These are phyloP conservation scores for Phrynocephalus vlangalii DNA, from an alignment of 2,797 vertebrate genomes.

Conservation along the genomic window DNA sequence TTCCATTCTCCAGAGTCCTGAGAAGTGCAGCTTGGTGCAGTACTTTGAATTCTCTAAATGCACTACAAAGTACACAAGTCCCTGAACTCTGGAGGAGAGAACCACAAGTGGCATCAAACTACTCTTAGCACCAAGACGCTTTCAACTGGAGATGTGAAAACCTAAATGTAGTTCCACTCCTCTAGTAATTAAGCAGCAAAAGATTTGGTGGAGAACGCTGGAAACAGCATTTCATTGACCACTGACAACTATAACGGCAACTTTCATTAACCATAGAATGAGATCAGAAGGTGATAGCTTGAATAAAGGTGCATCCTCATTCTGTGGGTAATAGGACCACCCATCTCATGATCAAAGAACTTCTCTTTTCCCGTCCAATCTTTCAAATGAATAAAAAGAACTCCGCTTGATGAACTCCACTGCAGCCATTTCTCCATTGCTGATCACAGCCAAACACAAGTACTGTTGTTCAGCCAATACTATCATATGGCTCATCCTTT, in stretches of 20 bases:
- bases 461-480: constrained; percentile 70
- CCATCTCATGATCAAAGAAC: background rate
- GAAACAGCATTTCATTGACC: background rate
- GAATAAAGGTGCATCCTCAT: background rate
- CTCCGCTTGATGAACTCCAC: constrained; percentile 44
- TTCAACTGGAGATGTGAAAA: background rate
- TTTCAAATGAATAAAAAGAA: background rate
- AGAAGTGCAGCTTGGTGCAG: too few species aligned
- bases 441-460: constrained; percentile 60
- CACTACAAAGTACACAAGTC: too few species aligned
- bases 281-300: background rate
- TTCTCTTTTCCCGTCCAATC: background rate
- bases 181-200: background rate
- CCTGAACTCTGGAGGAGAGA: too few species aligned
- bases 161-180: too few species aligned
- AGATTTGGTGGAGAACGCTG: background rate
- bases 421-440: constrained; percentile 45
- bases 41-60: too few species aligned
- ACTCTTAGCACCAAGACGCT: background rate
- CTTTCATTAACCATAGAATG: background rate
- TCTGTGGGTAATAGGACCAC: background rate
- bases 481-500: constrained; percentile 63
- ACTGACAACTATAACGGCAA: background rate
- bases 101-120: too few species aligned
- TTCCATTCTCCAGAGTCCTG: too few species aligned